Conservation (phyloP, 2,888 invertebrate genomes). For the Drosophila acutilabella region DNA sequence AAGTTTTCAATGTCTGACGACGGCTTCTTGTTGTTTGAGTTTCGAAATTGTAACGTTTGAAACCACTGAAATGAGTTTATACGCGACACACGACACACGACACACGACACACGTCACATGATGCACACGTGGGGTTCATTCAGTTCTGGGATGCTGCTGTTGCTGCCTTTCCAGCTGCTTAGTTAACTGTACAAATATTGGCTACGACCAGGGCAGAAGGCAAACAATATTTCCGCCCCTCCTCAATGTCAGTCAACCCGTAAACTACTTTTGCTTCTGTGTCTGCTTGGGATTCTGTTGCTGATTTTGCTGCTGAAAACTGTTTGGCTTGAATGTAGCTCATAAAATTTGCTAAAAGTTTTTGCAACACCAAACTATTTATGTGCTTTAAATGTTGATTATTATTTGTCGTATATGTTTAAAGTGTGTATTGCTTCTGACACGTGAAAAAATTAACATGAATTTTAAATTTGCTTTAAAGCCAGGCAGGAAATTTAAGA, state of each 20-base stretch:
- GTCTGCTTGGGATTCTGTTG: slow-evolving; percentile 13
- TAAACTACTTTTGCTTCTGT: slow-evolving; percentile 27
- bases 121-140: slow-evolving; percentile 15
- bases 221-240: slow-evolving; percentile 47
- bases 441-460: neutral
- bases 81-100: slow-evolving; percentile 35
- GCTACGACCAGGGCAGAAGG: slow-evolving; percentile 39
- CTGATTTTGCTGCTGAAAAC: slow-evolving; percentile 5
- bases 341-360: slow-evolving; percentile 24
- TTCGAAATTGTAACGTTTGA: slow-evolving; percentile 48
- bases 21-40: slow-evolving; percentile 48
- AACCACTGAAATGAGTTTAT: slow-evolving; percentile 54
- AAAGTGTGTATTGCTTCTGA: neutral
- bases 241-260: slow-evolving; percentile 31
- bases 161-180: slow-evolving; percentile 34
- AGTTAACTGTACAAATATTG: slow-evolving; percentile 64
- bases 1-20: slow-evolving; percentile 36
- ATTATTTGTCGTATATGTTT: neutral
- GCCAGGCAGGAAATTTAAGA: neutral
- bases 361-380: slow-evolving; percentile 7
- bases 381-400: slow-evolving; percentile 12
- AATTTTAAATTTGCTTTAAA: neutral
- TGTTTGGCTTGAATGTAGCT: slow-evolving; percentile 19
- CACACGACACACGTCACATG: slow-evolving; percentile 23
- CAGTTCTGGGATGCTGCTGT: slow-evolving; percentile 5